Evolutionary conservation across 1,140 invertebrate genomes (phyloP), one percentile per base, ranked within the genome.

Genomic region (Berghia stephanieae): DNA sequence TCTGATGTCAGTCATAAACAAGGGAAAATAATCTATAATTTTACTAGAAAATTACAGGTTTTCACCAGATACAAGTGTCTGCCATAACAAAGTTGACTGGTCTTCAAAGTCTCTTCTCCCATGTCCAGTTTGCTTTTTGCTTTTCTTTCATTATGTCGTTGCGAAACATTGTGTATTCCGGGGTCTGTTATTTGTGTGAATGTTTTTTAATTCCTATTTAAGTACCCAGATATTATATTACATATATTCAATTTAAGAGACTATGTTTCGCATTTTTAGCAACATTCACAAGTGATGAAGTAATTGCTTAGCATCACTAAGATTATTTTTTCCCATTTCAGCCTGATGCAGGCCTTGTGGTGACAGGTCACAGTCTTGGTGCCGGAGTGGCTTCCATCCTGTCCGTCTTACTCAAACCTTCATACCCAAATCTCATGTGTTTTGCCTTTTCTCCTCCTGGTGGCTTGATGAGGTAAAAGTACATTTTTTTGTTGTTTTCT

Each of bases 351-450:
- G 92, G 93, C 77, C 88, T 97, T 67, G 93, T 95, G 1, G 89
- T 97, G n/a, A 95, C 96, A 31, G 96, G 96, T 0, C 96, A 98
- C 89, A 96, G 95, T 8, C 89, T 98, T 42, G 96, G 96, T 55
- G 96, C 95, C n/a, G 95, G 95, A 24, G 95, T 95, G 16, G 96
- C 96, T 1, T 93, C 95, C 43, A 95, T 97, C 81, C 89, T 97
- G n/a, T 93, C 95, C 21, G 94, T 96, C 78, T 87, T 96, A 43
- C 87, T 97, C 16, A 92, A 93, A 70, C 93, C 94, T 79, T 90
- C 93, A 38, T 95, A 95, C 88, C 93, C 94, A 1, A 92, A 94
- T 80, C 88, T 97, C 1, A 90, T 93, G 46, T 97, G 95, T 86
- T 97, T 94, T 86, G 93, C 95, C 42, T 97, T 94, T 87, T 95